These are phyloP conservation scores for Morinoia aosen DNA, from an alignment of 2,888 invertebrate species.

Conservation along the genomic window DNA sequence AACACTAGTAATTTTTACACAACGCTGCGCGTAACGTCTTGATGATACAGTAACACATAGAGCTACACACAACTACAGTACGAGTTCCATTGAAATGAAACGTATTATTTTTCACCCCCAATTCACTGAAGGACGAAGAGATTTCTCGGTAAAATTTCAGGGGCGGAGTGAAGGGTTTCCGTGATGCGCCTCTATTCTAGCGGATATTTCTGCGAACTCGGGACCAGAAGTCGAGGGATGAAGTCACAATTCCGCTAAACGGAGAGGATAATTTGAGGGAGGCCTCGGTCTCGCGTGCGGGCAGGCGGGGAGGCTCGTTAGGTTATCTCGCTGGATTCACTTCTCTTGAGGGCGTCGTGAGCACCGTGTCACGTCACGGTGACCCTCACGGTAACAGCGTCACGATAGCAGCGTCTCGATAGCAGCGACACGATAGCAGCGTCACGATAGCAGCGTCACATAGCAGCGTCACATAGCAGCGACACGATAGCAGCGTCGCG, in stretches of 20 bases:
- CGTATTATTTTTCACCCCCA: background rate
- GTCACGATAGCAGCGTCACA: background rate
- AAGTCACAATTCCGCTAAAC: background rate
- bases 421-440: background rate
- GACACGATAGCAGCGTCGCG: background rate
- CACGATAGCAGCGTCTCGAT: background rate
- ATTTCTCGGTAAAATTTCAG: background rate
- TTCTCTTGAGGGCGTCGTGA: background rate
- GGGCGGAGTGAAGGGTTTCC: background rate
- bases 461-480: too few species aligned
- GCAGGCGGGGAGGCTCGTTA: background rate
- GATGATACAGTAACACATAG: too few species aligned
- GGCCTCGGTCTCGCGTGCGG: background rate
- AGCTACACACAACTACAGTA: too few species aligned
- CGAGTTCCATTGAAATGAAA: too few species aligned
- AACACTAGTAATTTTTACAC: too few species aligned
- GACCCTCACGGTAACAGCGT: background rate
- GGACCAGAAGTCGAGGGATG: background rate
- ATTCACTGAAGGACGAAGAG: background rate
- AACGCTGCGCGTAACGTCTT: too few species aligned
- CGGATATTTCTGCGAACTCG: background rate
- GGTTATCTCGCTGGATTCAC: background rate
- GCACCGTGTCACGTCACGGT: background rate
- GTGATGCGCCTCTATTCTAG: background rate
- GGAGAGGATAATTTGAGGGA: background rate